phyloP scores from a whole-genome alignment of 2,113 vertebrate genomes.

The Carassius auratus region DNA sequence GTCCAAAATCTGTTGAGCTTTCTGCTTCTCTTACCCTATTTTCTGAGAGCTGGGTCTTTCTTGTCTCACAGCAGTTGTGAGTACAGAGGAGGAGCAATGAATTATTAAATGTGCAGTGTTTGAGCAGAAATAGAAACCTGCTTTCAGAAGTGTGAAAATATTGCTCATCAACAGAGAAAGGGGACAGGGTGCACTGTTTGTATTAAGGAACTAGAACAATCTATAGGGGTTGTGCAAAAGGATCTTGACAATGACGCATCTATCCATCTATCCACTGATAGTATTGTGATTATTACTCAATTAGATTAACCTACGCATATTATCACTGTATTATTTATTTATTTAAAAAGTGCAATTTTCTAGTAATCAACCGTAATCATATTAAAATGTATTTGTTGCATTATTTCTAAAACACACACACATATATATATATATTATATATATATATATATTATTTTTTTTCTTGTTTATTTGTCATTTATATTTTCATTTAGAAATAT shows the following conservation, averaged over 20 bases:
- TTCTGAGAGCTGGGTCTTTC: constrained; percentile 52
- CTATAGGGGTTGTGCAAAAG: background rate
- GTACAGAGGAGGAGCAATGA: constrained; percentile 70
- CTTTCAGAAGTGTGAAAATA: constrained; percentile 75
- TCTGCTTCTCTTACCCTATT: background rate
- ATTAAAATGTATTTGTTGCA: background rate
- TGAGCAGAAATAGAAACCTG: constrained; percentile 77
- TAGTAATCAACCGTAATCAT: no score
- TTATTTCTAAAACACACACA: background rate
- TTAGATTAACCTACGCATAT: background rate
- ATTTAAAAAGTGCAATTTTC: background rate
- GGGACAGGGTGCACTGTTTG: background rate
- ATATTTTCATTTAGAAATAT: background rate
- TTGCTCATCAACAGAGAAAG: constrained; percentile 67
- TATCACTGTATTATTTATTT: background rate
- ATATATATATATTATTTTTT: no score
- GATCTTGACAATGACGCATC: background rate
- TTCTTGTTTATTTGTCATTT: background rate
- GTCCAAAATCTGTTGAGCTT: background rate
- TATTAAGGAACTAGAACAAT: background rate
- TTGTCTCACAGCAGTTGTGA: constrained; percentile 69
- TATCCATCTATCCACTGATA: background rate
- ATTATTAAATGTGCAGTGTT: constrained; percentile 77
- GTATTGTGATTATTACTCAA: no score
- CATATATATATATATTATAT: no score